Evolutionary conservation across 2,888 invertebrate genomes (phyloP).

Genomic region (Trilocha varians): DNA sequence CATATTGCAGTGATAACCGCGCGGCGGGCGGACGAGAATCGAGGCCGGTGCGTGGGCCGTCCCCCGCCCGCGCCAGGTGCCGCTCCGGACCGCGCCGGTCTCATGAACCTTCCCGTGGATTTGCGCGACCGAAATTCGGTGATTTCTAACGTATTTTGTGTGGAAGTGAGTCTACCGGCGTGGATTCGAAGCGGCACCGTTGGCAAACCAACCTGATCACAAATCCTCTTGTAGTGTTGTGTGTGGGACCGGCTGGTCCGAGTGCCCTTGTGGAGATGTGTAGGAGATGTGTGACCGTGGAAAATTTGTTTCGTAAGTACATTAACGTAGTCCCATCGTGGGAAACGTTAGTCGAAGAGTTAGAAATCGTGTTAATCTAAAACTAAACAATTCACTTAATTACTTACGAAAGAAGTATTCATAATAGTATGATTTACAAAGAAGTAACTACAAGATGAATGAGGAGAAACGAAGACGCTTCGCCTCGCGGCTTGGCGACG

Average conservation of each 20-base stretch:
- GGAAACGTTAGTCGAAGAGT: no score
- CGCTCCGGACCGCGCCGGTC: conserved; percentile 77
- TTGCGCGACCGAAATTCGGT: conserved; percentile 71
- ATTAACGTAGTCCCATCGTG: conserved; percentile 19
- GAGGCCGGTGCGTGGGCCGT: conserved; percentile 75
- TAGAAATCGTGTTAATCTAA: background rate
- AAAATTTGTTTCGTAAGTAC: conserved; percentile 66
- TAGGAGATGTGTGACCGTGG: conserved; percentile 65
- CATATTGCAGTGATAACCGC: conserved; percentile 75
- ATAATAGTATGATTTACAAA: conserved; percentile 37
- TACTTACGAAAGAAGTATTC: background rate
- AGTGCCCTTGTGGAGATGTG: conserved; percentile 66
- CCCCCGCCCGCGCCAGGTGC: conserved; percentile 71
- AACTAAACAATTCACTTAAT: background rate
- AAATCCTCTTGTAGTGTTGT: conserved; percentile 38
- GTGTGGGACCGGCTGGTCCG: conserved; percentile 59
- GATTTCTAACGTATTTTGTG: conserved; percentile 61
- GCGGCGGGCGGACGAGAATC: conserved; percentile 74
- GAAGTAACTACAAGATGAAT: conserved; percentile 51
- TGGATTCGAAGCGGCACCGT: conserved; percentile 54
- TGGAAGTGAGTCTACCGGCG: conserved; percentile 61
- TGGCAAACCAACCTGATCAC: conserved; percentile 24
- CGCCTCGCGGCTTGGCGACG: conserved; percentile 43
- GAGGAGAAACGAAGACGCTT: conserved; percentile 48
- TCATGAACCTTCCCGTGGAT: conserved; percentile 73